These are phyloP conservation scores for Muscicapa striata DNA, from an alignment of 2,797 vertebrate genomes.

Conservation along the genomic window DNA sequence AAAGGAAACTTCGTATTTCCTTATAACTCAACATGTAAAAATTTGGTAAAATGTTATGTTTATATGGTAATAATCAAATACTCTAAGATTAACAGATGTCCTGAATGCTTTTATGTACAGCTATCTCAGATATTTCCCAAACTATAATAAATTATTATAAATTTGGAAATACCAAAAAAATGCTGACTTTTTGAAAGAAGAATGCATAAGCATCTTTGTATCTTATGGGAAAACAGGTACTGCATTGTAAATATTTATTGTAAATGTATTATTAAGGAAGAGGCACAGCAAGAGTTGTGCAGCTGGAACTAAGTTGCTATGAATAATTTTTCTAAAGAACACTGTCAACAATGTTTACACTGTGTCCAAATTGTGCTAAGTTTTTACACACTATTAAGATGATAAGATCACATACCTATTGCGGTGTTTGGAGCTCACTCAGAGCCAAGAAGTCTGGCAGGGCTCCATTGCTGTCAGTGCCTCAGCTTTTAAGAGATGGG, in stretches of 20 bases:
- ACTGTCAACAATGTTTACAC: constrained; percentile 53
- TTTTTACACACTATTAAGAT: constrained; percentile 42
- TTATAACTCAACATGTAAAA: constrained; percentile 7
- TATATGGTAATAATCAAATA: constrained; percentile 54
- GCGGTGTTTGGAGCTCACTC: constrained; percentile 9
- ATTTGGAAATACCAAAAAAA: constrained; percentile 35
- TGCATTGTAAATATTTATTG: constrained; percentile 63
- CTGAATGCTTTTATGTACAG: not conserved
- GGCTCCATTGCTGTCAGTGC: accelerated
- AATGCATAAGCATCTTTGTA: constrained; percentile 19
- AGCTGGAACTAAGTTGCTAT: constrained; percentile 18
- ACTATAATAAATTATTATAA: constrained; percentile 5
- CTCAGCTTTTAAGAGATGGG: not conserved
- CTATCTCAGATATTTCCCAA: constrained; percentile 30
- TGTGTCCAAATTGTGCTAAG: not conserved
- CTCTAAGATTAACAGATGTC: constrained; percentile 38
- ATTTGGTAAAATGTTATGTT: constrained; percentile 38
- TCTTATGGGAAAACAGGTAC: constrained; percentile 5
- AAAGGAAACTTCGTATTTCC: constrained; percentile 17
- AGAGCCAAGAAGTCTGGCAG: constrained; percentile 40
- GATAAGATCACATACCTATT: constrained; percentile 58
- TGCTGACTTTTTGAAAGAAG: constrained; percentile 13
- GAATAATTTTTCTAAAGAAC: constrained; percentile 67
- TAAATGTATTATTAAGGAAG: constrained; percentile 29
- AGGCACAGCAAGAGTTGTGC: constrained; percentile 24